phyloP scores from a whole-genome alignment of 2,113 vertebrate species.

The Emydocephalus ijimae region DNA sequence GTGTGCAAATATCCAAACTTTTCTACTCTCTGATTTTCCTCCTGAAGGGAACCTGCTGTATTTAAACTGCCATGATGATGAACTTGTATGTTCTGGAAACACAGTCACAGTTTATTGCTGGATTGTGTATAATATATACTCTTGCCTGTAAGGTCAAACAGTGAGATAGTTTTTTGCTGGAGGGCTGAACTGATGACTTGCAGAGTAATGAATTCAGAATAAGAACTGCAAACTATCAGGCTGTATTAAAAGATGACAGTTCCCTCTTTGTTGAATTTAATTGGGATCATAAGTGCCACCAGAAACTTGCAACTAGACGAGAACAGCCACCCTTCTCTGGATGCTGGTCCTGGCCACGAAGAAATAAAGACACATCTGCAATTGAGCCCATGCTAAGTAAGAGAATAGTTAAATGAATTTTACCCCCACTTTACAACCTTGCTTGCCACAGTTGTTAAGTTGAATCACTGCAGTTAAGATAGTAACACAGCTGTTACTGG shows the following conservation, averaged over 20 bases:
- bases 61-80: not conserved
- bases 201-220: not conserved
- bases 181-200: not conserved
- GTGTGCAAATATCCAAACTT: constrained; percentile 52
- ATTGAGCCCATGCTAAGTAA: not conserved
- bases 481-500: not conserved
- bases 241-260: not conserved
- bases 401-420: not conserved
- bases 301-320: not conserved
- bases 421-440: not conserved
- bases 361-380: not conserved
- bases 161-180: not conserved
- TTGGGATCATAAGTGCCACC: not conserved
- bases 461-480: not conserved
- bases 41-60: constrained; percentile 21
- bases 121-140: not conserved
- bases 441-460: not conserved
- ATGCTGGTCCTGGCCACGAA: not conserved
- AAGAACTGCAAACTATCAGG: not conserved
- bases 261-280: not conserved
- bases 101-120: not conserved
- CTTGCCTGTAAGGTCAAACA: not conserved
- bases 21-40: constrained; percentile 27
- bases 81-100: not conserved
- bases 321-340: not conserved